A percentile compares a stretch with the other conserved stretches of the same genome.
These are phyloP conservation scores for Himalopsyche japonica DNA, from an alignment of 2,888 invertebrate genomes.

Conservation along the genomic window DNA sequence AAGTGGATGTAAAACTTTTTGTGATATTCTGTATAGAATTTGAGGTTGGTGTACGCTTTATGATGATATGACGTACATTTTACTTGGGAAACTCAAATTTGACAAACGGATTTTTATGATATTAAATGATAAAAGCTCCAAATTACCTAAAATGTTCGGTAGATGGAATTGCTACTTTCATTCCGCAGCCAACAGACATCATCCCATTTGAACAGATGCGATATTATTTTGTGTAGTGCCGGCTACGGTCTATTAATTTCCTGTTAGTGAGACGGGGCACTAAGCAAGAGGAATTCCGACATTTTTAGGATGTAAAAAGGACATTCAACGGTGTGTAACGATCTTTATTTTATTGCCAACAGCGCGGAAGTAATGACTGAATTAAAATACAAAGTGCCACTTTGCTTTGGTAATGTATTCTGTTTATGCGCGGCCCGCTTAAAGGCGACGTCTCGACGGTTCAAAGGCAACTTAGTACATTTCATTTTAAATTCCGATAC, in stretches of 20 bases:
- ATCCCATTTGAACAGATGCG: not conserved
- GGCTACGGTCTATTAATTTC: conserved; percentile 37
- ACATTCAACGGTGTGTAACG: conserved; percentile 39
- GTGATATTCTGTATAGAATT: no score
- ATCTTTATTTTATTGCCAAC: conserved; percentile 39
- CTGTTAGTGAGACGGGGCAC: conserved; percentile 22
- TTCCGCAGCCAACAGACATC: not conserved
- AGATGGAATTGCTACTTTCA: not conserved
- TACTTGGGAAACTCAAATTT: no score
- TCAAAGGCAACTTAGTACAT: conserved; percentile 15
- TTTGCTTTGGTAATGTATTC: conserved; percentile 38
- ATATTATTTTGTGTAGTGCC: conserved; percentile 9
- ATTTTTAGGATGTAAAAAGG: conserved; percentile 39
- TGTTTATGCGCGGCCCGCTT: conserved; percentile 28
- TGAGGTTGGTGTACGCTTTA: no score
- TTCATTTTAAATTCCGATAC: conserved; percentile 21
- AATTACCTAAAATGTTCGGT: not conserved
- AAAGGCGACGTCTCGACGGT: conserved; percentile 2
- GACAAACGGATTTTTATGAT: no score
- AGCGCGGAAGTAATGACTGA: conserved; percentile 38
- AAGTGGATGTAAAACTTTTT: no score
- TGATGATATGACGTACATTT: no score
- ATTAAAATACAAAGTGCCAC: conserved; percentile 39
- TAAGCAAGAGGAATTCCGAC: conserved; percentile 35
- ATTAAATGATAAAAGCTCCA: not conserved